Base-by-base conservation (phyloP, 1,140 invertebrate species). In the Potamilus streckersoni region DNA sequence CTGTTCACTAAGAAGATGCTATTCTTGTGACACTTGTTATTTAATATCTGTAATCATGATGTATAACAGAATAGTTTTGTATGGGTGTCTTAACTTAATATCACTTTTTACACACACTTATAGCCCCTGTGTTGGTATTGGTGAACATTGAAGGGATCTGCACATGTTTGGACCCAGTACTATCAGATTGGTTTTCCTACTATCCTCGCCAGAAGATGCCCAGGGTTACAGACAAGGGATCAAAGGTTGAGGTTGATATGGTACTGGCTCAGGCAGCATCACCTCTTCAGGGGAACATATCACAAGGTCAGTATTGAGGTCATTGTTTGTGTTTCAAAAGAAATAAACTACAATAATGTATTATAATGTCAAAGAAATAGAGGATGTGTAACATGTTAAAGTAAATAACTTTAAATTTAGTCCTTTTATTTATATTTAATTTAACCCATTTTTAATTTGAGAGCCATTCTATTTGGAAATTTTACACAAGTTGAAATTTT, bases 131-230 rank as follows among this genome's bases (percentile, higher is more conserved):
- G 16, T 84, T 94, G 58, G 76, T 93, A 5, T 91, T 92, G 5
- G 90, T 93, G 79, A 91, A 92, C 78, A 79, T 93, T 56, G 89
- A 91, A 74, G 91, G 93, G 76, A 91, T 93, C 66, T 90, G 91
- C 73, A 87, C 92, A 64, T 92, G 91, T 69, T 79, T 93, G 59
- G 93, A 94, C 85, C 93, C 93, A 6, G 85, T 92, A 19, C 82
- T 94, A 6, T 90, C 92, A 64, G 88, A 91, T 56, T 94, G 93
- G 93, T 84, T 94, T 5, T 83, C 91, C 23, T 94, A 94, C 83
- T 84, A 83, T 16, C 91, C 92, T 5, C 87, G 71, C 84, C 89
- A 82, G 79, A 77, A 64, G 60, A 60, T 67, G 16, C 38, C 56
- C 60, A 23, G 71, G 31, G n/a, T 74, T 14, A 61, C 66, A n/a